phyloP scores from a whole-genome alignment of 2,888 invertebrate species.

The Nemapogon koenigi region DNA sequence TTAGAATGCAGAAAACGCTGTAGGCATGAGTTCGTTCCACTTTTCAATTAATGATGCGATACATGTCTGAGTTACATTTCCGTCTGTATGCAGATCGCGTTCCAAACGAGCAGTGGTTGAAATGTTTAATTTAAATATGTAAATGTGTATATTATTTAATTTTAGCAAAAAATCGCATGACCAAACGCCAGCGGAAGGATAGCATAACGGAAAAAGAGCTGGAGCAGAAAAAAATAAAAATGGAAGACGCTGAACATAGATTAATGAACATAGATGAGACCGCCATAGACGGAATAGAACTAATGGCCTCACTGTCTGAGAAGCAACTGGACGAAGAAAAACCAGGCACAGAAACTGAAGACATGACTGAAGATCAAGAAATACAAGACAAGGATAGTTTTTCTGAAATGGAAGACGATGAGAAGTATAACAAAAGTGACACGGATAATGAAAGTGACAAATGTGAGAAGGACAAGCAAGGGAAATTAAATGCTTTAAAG shows the following conservation, averaged over 20 bases:
- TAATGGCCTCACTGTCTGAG: conserved; percentile 40
- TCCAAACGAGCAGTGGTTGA: no score
- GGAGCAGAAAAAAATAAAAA: conserved; percentile 44
- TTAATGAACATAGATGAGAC: conserved; percentile 53
- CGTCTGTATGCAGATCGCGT: no score
- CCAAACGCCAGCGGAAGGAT: conserved; percentile 65
- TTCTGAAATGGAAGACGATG: conserved; percentile 58
- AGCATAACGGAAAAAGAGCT: conserved; percentile 63
- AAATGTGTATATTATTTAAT: conserved; percentile 21
- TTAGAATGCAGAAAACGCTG: no score
- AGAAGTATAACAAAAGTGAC: conserved; percentile 52
- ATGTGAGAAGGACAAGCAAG: conserved; percentile 29
- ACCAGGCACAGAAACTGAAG: conserved; percentile 17
- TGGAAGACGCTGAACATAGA: conserved; percentile 34
- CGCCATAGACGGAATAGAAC: conserved; percentile 56
- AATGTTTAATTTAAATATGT: no score
- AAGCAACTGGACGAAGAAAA: conserved; percentile 22
- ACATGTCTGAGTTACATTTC: no score
- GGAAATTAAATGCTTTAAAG: conserved; percentile 52
- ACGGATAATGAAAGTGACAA: conserved; percentile 56
- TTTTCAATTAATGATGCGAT: no score
- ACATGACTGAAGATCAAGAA: conserved; percentile 32
- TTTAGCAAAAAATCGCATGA: conserved; percentile 44
- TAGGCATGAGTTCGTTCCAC: no score
- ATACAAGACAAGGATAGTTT: conserved; percentile 51